These are phyloP conservation scores for Philypnodon macrostomus DNA, from an alignment of 2,797 vertebrate species.

Conservation along the genomic window DNA sequence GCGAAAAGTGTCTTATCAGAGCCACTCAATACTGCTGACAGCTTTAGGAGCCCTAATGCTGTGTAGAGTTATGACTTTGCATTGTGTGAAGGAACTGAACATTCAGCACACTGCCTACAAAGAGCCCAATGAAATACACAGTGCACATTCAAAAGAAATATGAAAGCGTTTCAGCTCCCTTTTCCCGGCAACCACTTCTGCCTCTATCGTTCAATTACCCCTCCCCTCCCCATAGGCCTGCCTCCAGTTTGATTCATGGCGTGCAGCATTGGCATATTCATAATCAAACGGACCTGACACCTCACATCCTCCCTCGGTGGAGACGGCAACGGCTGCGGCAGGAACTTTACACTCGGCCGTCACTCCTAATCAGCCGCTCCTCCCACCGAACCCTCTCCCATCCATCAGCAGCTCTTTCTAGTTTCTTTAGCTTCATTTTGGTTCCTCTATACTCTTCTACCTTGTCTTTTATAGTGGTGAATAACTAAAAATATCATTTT, in stretches of 20 bases:
- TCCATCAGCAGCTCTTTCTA: slow-evolving; percentile 58
- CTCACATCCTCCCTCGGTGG: slow-evolving; percentile 73
- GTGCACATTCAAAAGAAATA: slow-evolving; percentile 61
- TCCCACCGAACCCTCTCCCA: slow-evolving; percentile 74
- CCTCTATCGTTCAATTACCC: slow-evolving; percentile 35
- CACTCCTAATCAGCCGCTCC: slow-evolving; percentile 80
- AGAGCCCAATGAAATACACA: slow-evolving; percentile 57
- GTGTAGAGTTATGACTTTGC: slow-evolving; percentile 59
- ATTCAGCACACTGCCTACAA: slow-evolving; percentile 51
- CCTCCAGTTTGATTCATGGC: slow-evolving; percentile 62
- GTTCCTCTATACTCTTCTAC: slow-evolving; percentile 3
- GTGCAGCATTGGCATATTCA: slow-evolving; percentile 68
- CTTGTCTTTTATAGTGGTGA: slow-evolving; percentile 43
- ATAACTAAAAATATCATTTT: no score
- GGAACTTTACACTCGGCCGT: slow-evolving; percentile 83
- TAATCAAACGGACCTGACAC: slow-evolving; percentile 75
- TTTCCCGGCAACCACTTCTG: slow-evolving; percentile 24
- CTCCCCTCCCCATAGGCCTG: slow-evolving; percentile 25
- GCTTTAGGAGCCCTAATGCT: slow-evolving; percentile 63
- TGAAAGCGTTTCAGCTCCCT: slow-evolving; percentile 62
- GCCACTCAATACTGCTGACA: slow-evolving; percentile 46
- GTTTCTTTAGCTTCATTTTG: slow-evolving; percentile 19
- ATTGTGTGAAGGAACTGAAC: slow-evolving; percentile 58
- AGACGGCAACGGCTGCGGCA: slow-evolving; percentile 73
- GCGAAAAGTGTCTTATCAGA: slow-evolving; percentile 49